Percentiles rank a stretch among this genome's conserved stretches.
phyloP scores from a whole-genome alignment of 2,113 vertebrate species.

The Sebastes schlegelii region DNA sequence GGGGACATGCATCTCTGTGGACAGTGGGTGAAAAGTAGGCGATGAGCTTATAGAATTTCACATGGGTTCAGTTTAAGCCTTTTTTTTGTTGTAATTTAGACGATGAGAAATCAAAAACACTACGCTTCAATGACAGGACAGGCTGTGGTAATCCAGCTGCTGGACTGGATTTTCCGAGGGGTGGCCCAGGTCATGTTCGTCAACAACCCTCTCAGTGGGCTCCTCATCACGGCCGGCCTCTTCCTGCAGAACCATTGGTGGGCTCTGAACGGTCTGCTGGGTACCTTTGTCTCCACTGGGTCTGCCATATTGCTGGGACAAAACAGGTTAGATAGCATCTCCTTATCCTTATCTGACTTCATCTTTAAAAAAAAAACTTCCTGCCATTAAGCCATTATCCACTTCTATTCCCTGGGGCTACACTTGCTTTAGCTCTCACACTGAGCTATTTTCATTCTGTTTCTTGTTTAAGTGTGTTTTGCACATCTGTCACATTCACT shows the following conservation, averaged over 20 bases:
- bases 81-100: neutral
- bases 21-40: conserved; percentile 64
- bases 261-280: conserved; percentile 85
- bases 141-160: conserved; percentile 81
- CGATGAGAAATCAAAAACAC: neutral
- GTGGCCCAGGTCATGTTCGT: conserved; percentile 90
- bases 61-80: neutral
- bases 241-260: conserved; percentile 88
- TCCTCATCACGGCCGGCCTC: conserved; percentile 80
- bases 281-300: conserved; percentile 80
- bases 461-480: conserved; percentile 33
- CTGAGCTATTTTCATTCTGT: conserved; percentile 27
- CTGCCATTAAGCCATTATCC: conserved; percentile 15
- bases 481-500: conserved; percentile 9
- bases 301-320: conserved; percentile 85
- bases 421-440: conserved; percentile 13
- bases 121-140: conserved; percentile 78
- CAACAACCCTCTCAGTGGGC: conserved; percentile 87
- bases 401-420: conserved; percentile 19
- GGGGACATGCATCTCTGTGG: conserved; percentile 53
- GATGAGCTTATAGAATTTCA: neutral
- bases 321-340: conserved; percentile 77
- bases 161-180: conserved; percentile 86
- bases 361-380: neutral
- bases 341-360: neutral